Evolutionary conservation across 2,888 invertebrate genomes (phyloP).

Genomic region (Drosophila macrospina): DNA sequence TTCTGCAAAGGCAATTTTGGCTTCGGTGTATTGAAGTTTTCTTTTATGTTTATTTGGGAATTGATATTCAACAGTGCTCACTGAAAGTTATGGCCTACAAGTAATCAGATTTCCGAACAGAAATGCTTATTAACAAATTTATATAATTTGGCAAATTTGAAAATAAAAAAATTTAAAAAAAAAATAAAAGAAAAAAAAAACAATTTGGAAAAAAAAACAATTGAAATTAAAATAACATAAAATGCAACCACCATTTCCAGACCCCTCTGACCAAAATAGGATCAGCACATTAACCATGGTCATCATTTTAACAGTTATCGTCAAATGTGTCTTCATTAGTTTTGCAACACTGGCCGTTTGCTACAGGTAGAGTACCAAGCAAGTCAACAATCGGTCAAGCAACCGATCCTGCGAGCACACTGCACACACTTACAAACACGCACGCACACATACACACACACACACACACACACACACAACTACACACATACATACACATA

Average conservation of each 20-base stretch:
- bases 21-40: neutral
- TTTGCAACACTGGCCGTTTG: conserved; percentile 97
- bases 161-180: neutral
- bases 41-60: neutral
- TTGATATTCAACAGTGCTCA: neutral
- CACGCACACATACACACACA: conserved; percentile 15
- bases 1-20: neutral
- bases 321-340: conserved; percentile 97
- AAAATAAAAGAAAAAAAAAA: neutral
- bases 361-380: conserved; percentile 92
- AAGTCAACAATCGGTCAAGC: conserved; percentile 65
- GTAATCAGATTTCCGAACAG: conserved; percentile 3
- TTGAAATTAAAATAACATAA: conserved; percentile 49
- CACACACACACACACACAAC: conserved; percentile 13
- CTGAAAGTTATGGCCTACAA: conserved; percentile 1
- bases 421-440: conserved; percentile 16
- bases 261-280: conserved; percentile 91
- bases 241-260: conserved; percentile 86
- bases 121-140: conserved; percentile 1
- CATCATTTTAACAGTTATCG: conserved; percentile 96
- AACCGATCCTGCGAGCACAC: conserved; percentile 41
- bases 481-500: conserved; percentile 10
- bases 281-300: conserved; percentile 96
- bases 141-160: neutral
- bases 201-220: conserved; percentile 2